Evolutionary conservation across 2,797 vertebrate species (phyloP).

Genomic region (Catamblyrhynchus diadema): DNA sequence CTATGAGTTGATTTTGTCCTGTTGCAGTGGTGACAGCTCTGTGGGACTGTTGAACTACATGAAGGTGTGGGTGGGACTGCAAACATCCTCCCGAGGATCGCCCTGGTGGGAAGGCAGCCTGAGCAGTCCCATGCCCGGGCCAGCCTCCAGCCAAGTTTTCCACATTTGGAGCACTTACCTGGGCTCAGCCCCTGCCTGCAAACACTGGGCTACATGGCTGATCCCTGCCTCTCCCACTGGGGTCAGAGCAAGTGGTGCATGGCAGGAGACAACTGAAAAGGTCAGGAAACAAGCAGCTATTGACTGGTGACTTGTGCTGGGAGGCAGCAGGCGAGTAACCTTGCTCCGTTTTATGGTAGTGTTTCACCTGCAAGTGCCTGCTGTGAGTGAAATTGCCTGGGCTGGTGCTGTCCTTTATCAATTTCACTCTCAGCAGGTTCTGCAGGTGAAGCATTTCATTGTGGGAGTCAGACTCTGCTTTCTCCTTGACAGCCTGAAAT

Average conservation of each 20-base stretch:
- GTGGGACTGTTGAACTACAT: neutral
- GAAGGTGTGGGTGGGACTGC: accelerated
- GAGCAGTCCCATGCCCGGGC: accelerated
- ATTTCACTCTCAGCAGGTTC: conserved; percentile 29
- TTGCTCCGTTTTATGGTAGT: neutral
- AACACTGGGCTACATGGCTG: accelerated
- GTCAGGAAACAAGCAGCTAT: neutral
- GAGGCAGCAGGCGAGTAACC: neutral
- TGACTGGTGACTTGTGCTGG: neutral
- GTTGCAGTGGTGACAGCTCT: neutral
- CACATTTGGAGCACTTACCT: neutral
- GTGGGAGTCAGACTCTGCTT: neutral
- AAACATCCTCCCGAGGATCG: neutral
- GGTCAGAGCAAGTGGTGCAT: neutral
- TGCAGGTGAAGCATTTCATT: conserved; percentile 4
- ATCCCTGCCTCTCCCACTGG: neutral
- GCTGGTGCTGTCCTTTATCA: neutral
- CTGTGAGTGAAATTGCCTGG: conserved; percentile 45
- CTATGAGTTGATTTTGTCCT: neutral
- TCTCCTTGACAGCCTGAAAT: conserved; percentile 17
- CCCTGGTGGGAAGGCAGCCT: neutral
- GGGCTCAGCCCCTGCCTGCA: neutral
- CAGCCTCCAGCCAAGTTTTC: neutral
- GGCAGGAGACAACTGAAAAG: neutral
- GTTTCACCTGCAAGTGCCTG: conserved; percentile 14